Conservation (phyloP, 2,113 vertebrate genomes). For the Xerus inauris region DNA sequence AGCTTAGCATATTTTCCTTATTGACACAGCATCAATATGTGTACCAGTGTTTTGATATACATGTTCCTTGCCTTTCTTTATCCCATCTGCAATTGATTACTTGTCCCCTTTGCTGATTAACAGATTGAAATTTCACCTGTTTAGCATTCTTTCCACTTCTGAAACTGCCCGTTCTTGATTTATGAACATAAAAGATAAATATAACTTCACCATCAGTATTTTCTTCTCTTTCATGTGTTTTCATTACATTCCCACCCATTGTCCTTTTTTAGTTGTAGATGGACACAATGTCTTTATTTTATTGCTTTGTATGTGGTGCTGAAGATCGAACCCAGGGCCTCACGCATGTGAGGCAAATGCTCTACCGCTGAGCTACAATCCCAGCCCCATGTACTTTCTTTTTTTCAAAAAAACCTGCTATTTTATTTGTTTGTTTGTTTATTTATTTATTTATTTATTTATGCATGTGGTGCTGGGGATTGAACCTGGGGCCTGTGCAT, state of each 20-base stretch:
- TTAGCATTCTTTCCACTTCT: background rate
- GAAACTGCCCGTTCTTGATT: background rate
- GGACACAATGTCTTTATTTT: no score
- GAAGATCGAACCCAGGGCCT: no score
- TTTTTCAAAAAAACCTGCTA: no score
- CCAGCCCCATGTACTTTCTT: background rate
- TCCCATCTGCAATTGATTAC: background rate
- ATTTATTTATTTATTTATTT: no score
- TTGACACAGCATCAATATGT: background rate
- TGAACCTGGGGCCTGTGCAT: no score
- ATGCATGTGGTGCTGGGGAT: no score
- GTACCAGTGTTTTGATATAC: background rate
- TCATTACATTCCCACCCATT: background rate
- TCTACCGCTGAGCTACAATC: no score
- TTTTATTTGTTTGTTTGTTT: no score
- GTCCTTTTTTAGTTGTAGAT: no score
- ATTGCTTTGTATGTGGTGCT: no score
- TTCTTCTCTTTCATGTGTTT: slow-evolving; percentile 7
- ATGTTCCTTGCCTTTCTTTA: background rate
- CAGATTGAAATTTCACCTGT: background rate
- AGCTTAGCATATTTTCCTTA: background rate
- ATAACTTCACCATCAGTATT: background rate
- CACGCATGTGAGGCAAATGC: no score
- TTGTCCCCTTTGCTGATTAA: background rate
- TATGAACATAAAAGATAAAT: background rate